Base-by-base conservation (phyloP, 2,113 vertebrate genomes). In the Chionis minor region DNA sequence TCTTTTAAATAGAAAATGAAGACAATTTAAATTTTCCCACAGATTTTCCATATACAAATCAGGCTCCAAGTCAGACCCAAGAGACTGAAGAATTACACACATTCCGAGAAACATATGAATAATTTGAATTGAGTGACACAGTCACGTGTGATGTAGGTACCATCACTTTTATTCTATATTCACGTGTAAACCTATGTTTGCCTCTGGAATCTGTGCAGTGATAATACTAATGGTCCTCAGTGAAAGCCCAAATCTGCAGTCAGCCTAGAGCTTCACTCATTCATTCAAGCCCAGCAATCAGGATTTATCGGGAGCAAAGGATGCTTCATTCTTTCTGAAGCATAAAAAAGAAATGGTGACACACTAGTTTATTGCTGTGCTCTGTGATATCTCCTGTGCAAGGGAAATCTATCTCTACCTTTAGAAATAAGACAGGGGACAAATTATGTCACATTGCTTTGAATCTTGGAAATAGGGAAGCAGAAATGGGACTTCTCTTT, bases 231-330 rank as follows among this genome's bases (percentile, higher is more conserved):
- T 3, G 44, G 24, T 27, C 32, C 55, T 77, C 22, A 33, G 17
- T 62, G 14, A 78, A 74, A 78, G 27, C 16, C 27, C 27, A 81
- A 35, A 63, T 20, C 35, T 63, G 15, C 5, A 9, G 17, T 66
- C 58, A 72, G 30, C 11, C 8, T 30, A 89, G 62, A 80, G 27
- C 18, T 81, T 90, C 0, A 1, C n/a, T n/a, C 0, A 0, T 54
- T 66, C 54, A 38, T 58, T 77, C 45, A 82, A 52, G 3, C 4
- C 6, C 73, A 75, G 26, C 3, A 38, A 20, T 33, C 33, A 30
- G 44, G 17, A 87, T 77, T 66, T 88, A 61, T n/a, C 49, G 40
- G 22, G 33, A 90, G 33, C 10, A 73, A 85, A 61, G 22, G 17
- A 74, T 23, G 16, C 3, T 44, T 47, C 38, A 10, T 70, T 90